These are phyloP conservation scores for Melieria crassipennis DNA, from an alignment of 2,888 invertebrate species.

Conservation along the genomic window DNA sequence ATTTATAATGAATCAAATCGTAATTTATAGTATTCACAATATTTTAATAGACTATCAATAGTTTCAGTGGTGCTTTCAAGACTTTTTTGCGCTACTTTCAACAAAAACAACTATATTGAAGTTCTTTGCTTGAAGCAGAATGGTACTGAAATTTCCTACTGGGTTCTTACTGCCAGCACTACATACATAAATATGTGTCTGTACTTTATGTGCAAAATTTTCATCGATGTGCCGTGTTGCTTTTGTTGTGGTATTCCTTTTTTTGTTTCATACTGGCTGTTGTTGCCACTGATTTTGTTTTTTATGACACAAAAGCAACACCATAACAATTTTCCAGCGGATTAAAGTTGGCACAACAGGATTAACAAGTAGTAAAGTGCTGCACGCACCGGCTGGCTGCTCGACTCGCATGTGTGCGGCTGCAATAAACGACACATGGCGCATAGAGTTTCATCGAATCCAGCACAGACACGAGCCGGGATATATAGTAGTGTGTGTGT, in stretches of 20 bases:
- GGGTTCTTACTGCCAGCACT: too few species aligned
- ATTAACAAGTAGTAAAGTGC: slow-evolving; percentile 39
- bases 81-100: too few species aligned
- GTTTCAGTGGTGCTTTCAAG: too few species aligned
- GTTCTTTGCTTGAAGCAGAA: too few species aligned
- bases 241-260: not conserved
- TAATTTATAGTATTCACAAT: too few species aligned
- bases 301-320: slow-evolving; percentile 26
- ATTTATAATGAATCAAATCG: too few species aligned
- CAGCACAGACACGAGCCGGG: slow-evolving; percentile 10
- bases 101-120: too few species aligned
- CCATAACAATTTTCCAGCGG: slow-evolving; percentile 48
- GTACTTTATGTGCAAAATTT: not conserved
- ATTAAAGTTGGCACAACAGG: slow-evolving; percentile 48
- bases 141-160: too few species aligned
- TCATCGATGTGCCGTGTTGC: slow-evolving; percentile 8
- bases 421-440: not conserved
- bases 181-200: too few species aligned
- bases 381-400: not conserved
- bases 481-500: slow-evolving; percentile 7
- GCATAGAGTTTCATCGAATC: slow-evolving; percentile 32
- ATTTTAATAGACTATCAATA: too few species aligned
- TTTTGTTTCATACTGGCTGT: not conserved
- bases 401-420: not conserved
- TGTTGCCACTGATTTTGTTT: not conserved